These are phyloP conservation scores for Odontothrips loti DNA, from an alignment of 2,888 invertebrate species.

Conservation along the genomic window DNA sequence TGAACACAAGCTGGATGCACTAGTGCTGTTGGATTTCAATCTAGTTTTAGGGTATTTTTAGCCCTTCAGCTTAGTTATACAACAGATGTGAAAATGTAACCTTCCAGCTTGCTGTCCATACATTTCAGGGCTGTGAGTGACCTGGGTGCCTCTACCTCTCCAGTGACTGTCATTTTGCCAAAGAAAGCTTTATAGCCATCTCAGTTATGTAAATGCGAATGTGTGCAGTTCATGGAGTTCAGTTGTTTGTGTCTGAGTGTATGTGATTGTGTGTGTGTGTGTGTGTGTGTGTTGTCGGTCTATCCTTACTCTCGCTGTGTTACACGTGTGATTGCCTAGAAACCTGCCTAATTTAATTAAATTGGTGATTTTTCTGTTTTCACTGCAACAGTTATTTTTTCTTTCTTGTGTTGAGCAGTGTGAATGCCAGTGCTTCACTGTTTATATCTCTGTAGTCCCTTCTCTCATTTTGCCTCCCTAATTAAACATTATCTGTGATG, in stretches of 20 bases:
- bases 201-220: neutral
- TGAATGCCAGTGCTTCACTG: neutral
- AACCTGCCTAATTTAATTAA: neutral
- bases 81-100: neutral
- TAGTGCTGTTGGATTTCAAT: neutral
- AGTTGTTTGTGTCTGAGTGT: neutral
- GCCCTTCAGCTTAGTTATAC: neutral
- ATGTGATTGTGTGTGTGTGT: neutral
- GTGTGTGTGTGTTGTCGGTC: neutral
- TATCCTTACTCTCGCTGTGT: neutral
- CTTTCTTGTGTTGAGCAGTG: no score
- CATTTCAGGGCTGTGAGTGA: constrained; percentile 3
- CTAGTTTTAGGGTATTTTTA: neutral
- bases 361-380: neutral
- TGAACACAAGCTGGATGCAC: neutral
- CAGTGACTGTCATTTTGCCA: constrained; percentile 15
- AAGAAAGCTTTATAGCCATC: constrained; percentile 16
- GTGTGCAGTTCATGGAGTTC: neutral
- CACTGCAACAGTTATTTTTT: neutral
- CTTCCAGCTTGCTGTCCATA: neutral
- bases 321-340: neutral
- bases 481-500: constrained; percentile 16
- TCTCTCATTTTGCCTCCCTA: neutral
- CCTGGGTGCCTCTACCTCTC: constrained; percentile 4
- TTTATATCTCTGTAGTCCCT: neutral